Base-by-base conservation (phyloP, 2,888 invertebrate genomes). In the Mamestra brassicae region DNA sequence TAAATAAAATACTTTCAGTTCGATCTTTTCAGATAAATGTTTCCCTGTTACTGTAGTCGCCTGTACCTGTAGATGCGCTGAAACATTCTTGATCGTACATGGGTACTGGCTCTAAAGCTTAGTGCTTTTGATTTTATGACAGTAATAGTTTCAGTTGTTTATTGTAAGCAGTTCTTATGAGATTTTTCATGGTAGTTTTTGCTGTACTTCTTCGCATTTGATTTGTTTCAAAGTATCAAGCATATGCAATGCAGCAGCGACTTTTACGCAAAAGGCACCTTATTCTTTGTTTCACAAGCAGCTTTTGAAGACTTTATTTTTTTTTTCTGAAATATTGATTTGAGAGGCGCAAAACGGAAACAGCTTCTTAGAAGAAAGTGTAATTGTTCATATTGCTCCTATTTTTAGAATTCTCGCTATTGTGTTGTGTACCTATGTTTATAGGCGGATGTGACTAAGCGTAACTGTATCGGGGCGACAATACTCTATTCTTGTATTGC, bases 381-480 rank as follows among this genome's bases (percentile, higher is more conserved):
- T 84, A 82, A 87, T 88, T 91, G 88, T 91, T 88, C 85, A 87
- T 85, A 89, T 88, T 85, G 87, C 81, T 88, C 87, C 71, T 88
- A 88, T 88, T 84, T 92, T 89, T 91, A 91, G 89, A 88, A 86
- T 90, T 90, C 85, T 88, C 84, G 90, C 87, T 87, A 89, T 74
- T 88, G 85, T 86, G 83, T 90, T 87, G 86, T 87, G 81, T 87
- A 80, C 88, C 81, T 88, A 88, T 88, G 90, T 89, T 85, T 90
- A 89, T 89, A 91, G 87, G 90, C 92, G 93, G 93, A 93, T 92
- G 89, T 93, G 92, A 92, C 90, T 93, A 91, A 92, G 90, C 91
- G 90, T 89, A 89, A 90, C 90, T 89, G 90, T 91, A 92, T 90
- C 90, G 89, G 81, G 85, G 90, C 90, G 90, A 92, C 92, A 92